Conservation (phyloP, 2,113 vertebrate species). For the Albula glossodonta region DNA sequence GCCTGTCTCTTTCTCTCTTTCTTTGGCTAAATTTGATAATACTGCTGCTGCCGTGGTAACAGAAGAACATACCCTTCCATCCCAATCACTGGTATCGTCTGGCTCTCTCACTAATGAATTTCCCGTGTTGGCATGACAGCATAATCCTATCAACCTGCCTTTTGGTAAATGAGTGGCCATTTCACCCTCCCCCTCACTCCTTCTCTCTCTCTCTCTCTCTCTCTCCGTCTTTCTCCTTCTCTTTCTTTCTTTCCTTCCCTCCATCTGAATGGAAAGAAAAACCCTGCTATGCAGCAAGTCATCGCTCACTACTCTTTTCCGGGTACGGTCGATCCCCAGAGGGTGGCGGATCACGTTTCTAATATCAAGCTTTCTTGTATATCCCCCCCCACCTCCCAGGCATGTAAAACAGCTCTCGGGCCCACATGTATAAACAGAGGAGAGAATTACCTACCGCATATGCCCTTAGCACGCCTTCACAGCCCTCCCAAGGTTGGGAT, state of each 20-base stretch:
- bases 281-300: neutral
- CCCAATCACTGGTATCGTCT: conserved; percentile 32
- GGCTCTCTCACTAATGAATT: conserved; percentile 57
- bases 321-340: conserved; percentile 26
- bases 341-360: conserved; percentile 26
- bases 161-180: conserved; percentile 46
- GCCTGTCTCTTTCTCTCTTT: neutral
- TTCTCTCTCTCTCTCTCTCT: conserved; percentile 38
- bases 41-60: neutral
- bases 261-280: conserved; percentile 30
- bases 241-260: conserved; percentile 24
- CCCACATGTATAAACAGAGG: neutral
- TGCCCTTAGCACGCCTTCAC: neutral
- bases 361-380: conserved; percentile 1
- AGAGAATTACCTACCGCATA: neutral
- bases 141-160: conserved; percentile 69
- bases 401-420: neutral
- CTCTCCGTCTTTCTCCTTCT: conserved; percentile 25
- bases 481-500: neutral
- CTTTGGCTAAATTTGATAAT: conserved; percentile 15
- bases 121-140: conserved; percentile 47
- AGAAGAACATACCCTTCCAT: neutral
- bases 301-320: conserved; percentile 36
- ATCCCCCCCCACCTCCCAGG: neutral
- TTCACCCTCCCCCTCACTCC: conserved; percentile 35